phyloP scores from a whole-genome alignment of 2,888 invertebrate species.

The Temnothorax ravouxi region DNA sequence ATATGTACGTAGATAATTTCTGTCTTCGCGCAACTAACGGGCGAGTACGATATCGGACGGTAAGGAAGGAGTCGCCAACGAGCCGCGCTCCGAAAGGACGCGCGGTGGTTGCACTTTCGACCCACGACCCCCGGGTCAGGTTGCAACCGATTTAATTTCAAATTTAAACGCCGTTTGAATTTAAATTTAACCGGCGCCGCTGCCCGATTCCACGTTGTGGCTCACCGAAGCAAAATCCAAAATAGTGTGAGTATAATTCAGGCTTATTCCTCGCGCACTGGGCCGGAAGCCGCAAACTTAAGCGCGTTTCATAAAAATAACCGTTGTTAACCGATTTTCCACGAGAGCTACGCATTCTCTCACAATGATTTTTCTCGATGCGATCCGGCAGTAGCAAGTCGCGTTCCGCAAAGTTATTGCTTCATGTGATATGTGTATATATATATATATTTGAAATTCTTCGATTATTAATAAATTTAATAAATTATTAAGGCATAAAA shows the following conservation, averaged over 20 bases:
- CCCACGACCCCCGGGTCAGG: constrained; percentile 36
- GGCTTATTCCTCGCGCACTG: constrained; percentile 1
- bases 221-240: constrained; percentile 42
- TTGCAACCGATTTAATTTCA: constrained; percentile 54
- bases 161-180: constrained; percentile 54
- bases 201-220: constrained; percentile 30
- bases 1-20: background rate
- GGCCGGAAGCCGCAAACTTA: constrained; percentile 2
- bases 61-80: constrained; percentile 9
- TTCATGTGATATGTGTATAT: no score
- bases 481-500: background rate
- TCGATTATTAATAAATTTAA: constrained; percentile 3
- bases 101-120: constrained; percentile 55
- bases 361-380: background rate
- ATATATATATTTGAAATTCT: no score
- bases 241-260: constrained; percentile 46
- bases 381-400: background rate
- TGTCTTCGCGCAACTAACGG: background rate
- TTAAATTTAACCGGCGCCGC: constrained; percentile 43
- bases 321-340: constrained; percentile 35
- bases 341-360: background rate
- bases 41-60: background rate
- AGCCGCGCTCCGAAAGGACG: constrained; percentile 7
- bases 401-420: background rate
- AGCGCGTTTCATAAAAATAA: background rate